Evolutionary conservation across 2,888 invertebrate species (phyloP).

Genomic region (Metalampra italica): DNA sequence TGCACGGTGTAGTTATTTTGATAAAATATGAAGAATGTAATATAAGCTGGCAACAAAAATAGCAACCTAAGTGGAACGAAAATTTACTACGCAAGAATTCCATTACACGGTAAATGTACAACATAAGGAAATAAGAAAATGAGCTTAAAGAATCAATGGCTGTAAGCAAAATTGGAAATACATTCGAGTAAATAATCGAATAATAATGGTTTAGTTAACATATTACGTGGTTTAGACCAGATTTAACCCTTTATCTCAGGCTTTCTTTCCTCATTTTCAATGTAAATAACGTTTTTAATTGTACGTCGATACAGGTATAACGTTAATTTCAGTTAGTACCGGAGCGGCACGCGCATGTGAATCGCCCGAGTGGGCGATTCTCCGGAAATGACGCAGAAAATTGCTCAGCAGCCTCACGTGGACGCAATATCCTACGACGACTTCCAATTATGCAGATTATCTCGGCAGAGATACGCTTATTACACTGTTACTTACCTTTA

Average conservation of each 20-base stretch:
- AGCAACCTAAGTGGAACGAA: conserved; percentile 3
- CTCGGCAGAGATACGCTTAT: conserved; percentile 56
- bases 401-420: conserved; percentile 69
- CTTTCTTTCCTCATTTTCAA: no score
- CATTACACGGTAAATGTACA: conserved; percentile 2
- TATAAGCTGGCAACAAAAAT: conserved; percentile 6
- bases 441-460: conserved; percentile 77
- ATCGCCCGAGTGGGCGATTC: conserved; percentile 17
- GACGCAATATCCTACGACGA: conserved; percentile 74
- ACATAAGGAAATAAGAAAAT: conserved; percentile 3
- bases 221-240: no score
- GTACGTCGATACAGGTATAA: not conserved
- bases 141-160: not conserved
- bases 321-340: conserved; percentile 7
- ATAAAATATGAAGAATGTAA: conserved; percentile 8
- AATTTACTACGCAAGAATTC: conserved; percentile 8
- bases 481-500: conserved; percentile 39
- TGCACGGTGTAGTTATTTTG: conserved; percentile 1
- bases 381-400: conserved; percentile 76
- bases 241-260: no score
- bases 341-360: not conserved
- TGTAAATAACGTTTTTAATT: not conserved
- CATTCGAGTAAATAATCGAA: not conserved
- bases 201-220: no score
- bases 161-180: conserved; percentile 1